Base-by-base conservation (phyloP, 2,797 vertebrate genomes). In the Fistularia tabacaria region DNA sequence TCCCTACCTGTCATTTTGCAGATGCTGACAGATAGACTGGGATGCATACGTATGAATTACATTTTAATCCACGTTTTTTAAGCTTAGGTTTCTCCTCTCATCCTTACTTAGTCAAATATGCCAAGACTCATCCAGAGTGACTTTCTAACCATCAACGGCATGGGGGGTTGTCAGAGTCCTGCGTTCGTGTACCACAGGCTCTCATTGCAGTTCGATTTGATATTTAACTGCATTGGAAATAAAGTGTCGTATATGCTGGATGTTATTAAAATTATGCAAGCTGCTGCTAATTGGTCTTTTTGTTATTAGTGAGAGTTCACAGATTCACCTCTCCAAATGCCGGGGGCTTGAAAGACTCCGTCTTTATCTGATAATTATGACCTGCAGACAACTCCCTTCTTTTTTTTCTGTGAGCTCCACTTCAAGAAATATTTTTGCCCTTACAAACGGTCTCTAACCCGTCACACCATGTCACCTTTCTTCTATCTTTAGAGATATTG, bases 281-380 rank as follows among this genome's bases (percentile, higher is more conserved):
- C 59, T 37, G 13, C 41, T 44, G 9, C 44, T 53, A 48, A 49
- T 38, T 25, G 10, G 48, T 55, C 11, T 38, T 51, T 54, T 56
- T 25, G 46, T 63, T 69, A 15, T 59, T 62, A 57, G 54, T 38
- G 10, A 49, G n/a, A 62, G 14, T 62, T 14, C 50, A 44, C 51
- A 65, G 37, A 15, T 70, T 64, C 38, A 57, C 49, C 14, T 56
- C 64, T 53, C 49, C 36, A 54, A 65, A 50, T 49, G 63, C 60
- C 57, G 38, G 9, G 47, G 69, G 51, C 52, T 46, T 36, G 48
- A 15, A 51, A 51, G 54, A 10, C 1, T 67, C 65, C 62, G 61
- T 67, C 74, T 76, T 77, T 67, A 90, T 90, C 87, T 81, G 77
- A 84, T 88, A 90, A 91, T 87, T 74, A 89, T 76, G 38, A 69